phyloP scores from a whole-genome alignment of 2,888 invertebrate genomes.

The Psylliodes chrysocephalus region DNA sequence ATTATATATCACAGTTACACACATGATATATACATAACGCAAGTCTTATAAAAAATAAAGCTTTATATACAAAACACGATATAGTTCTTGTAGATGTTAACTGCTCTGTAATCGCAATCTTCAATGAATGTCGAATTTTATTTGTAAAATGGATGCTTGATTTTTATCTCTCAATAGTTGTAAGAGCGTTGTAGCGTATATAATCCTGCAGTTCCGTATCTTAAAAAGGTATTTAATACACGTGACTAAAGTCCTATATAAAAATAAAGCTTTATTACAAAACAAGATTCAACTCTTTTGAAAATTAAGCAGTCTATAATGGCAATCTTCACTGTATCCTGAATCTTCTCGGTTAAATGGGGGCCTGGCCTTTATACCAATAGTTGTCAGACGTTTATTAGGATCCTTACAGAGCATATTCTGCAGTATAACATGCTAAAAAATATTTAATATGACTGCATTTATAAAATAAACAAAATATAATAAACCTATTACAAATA shows the following conservation, averaged over 20 bases:
- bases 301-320: slow-evolving; percentile 42
- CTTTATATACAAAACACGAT: not conserved
- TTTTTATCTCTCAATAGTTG: slow-evolving; percentile 77
- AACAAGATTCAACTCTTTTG: slow-evolving; percentile 36
- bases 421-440: slow-evolving; percentile 76
- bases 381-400: slow-evolving; percentile 77
- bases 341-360: slow-evolving; percentile 67
- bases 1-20: slow-evolving; percentile 12
- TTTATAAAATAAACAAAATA: slow-evolving; percentile 11
- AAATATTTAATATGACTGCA: slow-evolving; percentile 36
- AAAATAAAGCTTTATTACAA: not conserved
- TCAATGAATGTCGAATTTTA: slow-evolving; percentile 58
- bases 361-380: slow-evolving; percentile 73
- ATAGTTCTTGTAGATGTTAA: slow-evolving; percentile 42
- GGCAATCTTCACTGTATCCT: slow-evolving; percentile 49
- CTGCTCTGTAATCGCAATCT: slow-evolving; percentile 43
- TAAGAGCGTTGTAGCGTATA: too few species aligned
- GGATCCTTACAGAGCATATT: slow-evolving; percentile 83
- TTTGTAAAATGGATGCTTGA: slow-evolving; percentile 70
- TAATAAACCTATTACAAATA: too few species aligned
- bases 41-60: slow-evolving; percentile 13
- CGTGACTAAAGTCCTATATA: slow-evolving; percentile 8
- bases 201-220: too few species aligned
- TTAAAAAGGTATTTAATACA: too few species aligned
- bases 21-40: slow-evolving; percentile 7